Base-by-base conservation (phyloP, 2,113 vertebrate genomes). In the Acanthochromis polyacanthus region DNA sequence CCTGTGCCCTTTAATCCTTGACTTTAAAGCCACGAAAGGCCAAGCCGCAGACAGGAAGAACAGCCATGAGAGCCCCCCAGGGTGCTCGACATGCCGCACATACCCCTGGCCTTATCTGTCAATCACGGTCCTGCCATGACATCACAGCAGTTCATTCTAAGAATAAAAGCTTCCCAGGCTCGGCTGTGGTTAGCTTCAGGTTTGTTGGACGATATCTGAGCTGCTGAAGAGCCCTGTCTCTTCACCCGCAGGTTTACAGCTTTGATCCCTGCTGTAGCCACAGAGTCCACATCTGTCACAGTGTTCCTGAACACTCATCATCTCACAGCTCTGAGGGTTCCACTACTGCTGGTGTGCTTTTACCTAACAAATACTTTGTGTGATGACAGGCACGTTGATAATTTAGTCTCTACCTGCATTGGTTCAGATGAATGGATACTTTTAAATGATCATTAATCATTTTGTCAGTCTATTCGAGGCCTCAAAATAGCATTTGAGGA, bases 1-100 rank as follows among this genome's bases (percentile, higher is more conserved):
- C 87, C 91, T 86, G 86, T 91, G 78, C 36, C 90, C 88, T 91
- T 87, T 92, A 88, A 91, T 87, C 78, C 77, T 8, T 43, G 72
- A 75, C 85, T 85, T 83, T 85, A 68, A 84, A 82, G 71, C 66
- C 28, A 53, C 22, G 23, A 75, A 84, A 87, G 71, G 82, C 87
- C 77, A 80, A 50, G 67, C 74, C 15, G 14, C 81, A 81, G 81
- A 82, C 80, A 78, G 88, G 87, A 89, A 91, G 88, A 73, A 38
- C 62, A n/a, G 75, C 61, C 77, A 64, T 55, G 71, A 79, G 66
- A 77, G 70, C 75, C 81, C 73, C 67, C 71, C 10, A 5, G 71
- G 50, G 12, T 1, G 23, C 55, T 66, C 25, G 9, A 28, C 83
- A 28, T 82, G 66, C 85, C 63, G 1, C 11, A 19, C 85, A 89